Conservation (phyloP, 2,888 invertebrate genomes). For the Dynastes tityus region DNA sequence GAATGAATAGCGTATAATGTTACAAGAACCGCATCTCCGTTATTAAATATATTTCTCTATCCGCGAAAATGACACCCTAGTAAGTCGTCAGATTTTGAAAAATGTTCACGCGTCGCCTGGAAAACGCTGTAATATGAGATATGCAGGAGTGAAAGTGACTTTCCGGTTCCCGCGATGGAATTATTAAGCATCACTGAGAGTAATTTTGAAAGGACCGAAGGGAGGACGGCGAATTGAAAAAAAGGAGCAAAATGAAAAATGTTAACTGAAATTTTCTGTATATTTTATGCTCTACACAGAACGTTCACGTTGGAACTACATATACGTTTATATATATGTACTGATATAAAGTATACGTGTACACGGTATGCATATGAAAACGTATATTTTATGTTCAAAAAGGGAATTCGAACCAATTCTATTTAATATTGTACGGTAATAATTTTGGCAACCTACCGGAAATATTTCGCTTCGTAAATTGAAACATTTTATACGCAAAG, state of each 20-base stretch:
- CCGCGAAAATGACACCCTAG: conserved; percentile 20
- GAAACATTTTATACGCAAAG: conserved; percentile 1
- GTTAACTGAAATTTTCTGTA: conserved; percentile 33
- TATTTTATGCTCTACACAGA: conserved; percentile 9
- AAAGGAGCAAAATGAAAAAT: conserved; percentile 36
- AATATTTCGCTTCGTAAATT: conserved; percentile 7
- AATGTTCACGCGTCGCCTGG: conserved; percentile 32
- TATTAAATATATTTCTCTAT: conserved; percentile 14
- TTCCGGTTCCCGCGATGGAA: conserved; percentile 32
- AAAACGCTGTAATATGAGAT: conserved; percentile 42
- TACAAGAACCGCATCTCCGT: background rate
- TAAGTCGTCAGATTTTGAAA: conserved; percentile 43
- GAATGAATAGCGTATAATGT: background rate
- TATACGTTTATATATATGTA: background rate
- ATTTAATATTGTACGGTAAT: conserved; percentile 20
- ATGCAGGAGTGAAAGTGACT: conserved; percentile 39
- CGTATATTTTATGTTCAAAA: conserved; percentile 25
- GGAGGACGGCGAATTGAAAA: conserved; percentile 37
- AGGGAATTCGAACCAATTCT: conserved; percentile 39
- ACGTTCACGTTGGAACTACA: conserved; percentile 9
- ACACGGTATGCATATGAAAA: conserved; percentile 32
- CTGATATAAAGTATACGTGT: conserved; percentile 22
- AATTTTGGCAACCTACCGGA: conserved; percentile 24
- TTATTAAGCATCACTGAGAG: conserved; percentile 43
- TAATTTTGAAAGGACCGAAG: conserved; percentile 29